phyloP scores from a whole-genome alignment of 2,113 vertebrate species.

The Chamaea fasciata region DNA sequence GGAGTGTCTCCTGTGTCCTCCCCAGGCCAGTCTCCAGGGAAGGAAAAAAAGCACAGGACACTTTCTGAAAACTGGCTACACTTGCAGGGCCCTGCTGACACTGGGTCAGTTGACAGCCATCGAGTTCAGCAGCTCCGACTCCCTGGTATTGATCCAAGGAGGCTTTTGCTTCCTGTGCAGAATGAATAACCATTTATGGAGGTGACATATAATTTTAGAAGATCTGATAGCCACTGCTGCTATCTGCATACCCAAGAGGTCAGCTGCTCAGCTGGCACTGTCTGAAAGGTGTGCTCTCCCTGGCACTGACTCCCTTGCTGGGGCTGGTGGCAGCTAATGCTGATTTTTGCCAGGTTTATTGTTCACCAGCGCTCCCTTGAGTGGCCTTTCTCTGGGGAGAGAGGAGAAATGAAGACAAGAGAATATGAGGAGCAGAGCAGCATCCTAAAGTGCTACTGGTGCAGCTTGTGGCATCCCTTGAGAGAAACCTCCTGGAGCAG shows the following conservation, averaged over 20 bases:
- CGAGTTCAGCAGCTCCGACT: background rate
- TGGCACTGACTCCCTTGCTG: background rate
- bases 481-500: rapidly evolving
- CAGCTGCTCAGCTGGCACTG: background rate
- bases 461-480: background rate
- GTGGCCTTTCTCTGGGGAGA: background rate
- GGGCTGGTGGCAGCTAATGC: background rate
- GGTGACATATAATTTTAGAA: background rate
- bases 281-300: background rate
- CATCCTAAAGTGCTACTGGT: rapidly evolving
- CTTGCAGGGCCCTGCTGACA: background rate
- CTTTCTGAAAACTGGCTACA: background rate
- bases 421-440: background rate
- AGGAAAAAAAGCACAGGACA: background rate
- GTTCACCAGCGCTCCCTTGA: background rate
- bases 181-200: background rate
- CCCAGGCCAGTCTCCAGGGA: background rate
- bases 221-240: background rate
- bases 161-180: background rate
- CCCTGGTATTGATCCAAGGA: background rate
- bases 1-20: background rate
- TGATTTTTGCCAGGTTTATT: background rate
- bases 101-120: background rate
- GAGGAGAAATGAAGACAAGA: background rate
- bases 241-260: background rate